Base-by-base conservation (phyloP, 2,888 invertebrate genomes). In the Smittia aterrima region DNA sequence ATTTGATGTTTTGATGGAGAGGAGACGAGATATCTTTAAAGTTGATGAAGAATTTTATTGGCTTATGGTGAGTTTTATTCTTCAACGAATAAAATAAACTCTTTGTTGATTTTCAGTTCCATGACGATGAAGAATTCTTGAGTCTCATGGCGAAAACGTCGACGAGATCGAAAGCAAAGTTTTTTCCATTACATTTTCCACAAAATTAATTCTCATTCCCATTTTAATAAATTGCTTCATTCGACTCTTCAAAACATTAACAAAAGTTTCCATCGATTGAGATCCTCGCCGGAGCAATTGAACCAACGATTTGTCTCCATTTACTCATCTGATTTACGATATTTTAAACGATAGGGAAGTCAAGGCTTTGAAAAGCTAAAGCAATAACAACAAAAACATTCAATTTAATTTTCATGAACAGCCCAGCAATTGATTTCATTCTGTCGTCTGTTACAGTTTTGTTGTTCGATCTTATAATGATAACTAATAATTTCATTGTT, bases 401-500 rank as follows among this genome's bases (percentile, higher is more conserved):
- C 70, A 70, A 70, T 70, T 53, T 27, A 22, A 32, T 22, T 70
- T 70, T 70, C 54, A 70, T 70, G 70, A 70, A 70, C 47, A 47
- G 47, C 2, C n/a, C 70, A 70, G n/a, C 70, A 70, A 70, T 70
- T 70, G 70, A 54, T 70, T 54, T 18, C 41, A 22, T 24, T 67
- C 13, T 22, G 22, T 25, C 24, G 27, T 11, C 18, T 27, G 27
- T 40, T 67, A n/a, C 40, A 13, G 20, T 67, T 67, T n/a, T n/a
- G 20, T 9, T 18, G 18, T 40, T 38, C 22, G 32, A 27, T 66
- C 16, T 41, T 53, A 25, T 54, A 70, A 70, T 70, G 70, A 70
- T 53, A 24, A 9, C 70, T 70, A 70, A 70, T 70, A 70, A 70
- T 70, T 70, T 70, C 53, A 70, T 70, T 70, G 41, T 41, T 70